A percentile compares a stretch with the other conserved stretches of the same genome.
These are phyloP conservation scores for Rostratula benghalensis DNA, from an alignment of 2,113 vertebrate species.

Conservation along the genomic window DNA sequence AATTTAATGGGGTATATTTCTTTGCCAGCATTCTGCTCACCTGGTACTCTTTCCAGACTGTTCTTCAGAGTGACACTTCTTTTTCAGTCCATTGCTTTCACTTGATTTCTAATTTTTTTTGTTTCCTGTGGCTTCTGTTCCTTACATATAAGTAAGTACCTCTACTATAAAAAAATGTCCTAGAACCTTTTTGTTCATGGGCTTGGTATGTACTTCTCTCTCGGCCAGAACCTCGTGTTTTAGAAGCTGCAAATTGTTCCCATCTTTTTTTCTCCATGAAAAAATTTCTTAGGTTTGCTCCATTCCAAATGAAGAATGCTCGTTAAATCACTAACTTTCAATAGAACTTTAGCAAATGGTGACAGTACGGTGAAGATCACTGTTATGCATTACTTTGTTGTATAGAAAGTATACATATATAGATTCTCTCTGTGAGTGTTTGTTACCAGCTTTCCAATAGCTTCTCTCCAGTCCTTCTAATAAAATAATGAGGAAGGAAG, in stretches of 20 bases:
- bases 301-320: background rate
- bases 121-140: background rate
- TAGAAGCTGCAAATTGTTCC: background rate
- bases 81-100: slow-evolving; percentile 12
- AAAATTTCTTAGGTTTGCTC: background rate
- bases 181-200: background rate
- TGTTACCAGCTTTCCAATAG: background rate
- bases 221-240: background rate
- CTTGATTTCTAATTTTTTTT: background rate
- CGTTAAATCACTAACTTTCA: background rate
- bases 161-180: background rate
- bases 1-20: background rate
- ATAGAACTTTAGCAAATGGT: background rate
- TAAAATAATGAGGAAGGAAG: background rate
- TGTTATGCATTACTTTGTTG: background rate
- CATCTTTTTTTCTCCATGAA: background rate
- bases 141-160: background rate
- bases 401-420: too few relatives aligned
- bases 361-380: background rate
- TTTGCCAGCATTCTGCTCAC: background rate
- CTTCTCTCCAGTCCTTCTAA: background rate
- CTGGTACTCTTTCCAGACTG: background rate
- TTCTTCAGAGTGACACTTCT: background rate
- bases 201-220: background rate
- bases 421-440: background rate